phyloP scores from a whole-genome alignment of 2,888 invertebrate species.

The Drosophila parthenogenetica region DNA sequence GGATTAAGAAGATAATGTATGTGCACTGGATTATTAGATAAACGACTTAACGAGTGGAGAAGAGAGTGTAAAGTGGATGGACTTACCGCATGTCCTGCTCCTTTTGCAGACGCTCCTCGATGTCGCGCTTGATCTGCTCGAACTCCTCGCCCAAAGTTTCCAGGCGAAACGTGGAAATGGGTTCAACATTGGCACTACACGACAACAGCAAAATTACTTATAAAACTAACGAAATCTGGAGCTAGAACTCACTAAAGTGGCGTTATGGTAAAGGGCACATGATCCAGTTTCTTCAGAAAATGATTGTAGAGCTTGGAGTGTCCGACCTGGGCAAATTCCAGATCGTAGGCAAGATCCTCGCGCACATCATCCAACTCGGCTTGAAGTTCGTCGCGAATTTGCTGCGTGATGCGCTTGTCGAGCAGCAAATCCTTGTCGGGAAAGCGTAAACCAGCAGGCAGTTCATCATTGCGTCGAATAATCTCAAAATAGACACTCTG shows the following conservation, averaged over 20 bases:
- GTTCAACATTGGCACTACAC: constrained; percentile 68
- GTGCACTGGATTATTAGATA: too few relatives aligned
- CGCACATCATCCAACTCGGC: constrained; percentile 88
- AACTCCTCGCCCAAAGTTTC: constrained; percentile 87
- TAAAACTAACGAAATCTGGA: not conserved
- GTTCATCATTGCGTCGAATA: constrained; percentile 86
- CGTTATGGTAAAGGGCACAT: constrained; percentile 87
- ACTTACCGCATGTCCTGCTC: constrained; percentile 84
- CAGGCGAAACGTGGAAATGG: constrained; percentile 88
- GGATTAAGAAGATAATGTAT: not conserved
- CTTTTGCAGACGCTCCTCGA: constrained; percentile 87
- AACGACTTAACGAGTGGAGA: too few relatives aligned
- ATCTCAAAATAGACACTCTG: constrained; percentile 87
- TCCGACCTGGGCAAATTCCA: constrained; percentile 89
- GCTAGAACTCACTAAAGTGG: constrained; percentile 86
- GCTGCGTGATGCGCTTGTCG: constrained; percentile 88
- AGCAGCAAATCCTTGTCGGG: constrained; percentile 88
- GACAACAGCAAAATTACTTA: not conserved
- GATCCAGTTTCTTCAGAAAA: constrained; percentile 89
- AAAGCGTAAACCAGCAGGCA: constrained; percentile 88
- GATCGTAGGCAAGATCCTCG: constrained; percentile 89
- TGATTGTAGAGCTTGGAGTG: constrained; percentile 88
- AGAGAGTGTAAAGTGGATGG: too few relatives aligned
- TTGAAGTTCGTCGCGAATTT: constrained; percentile 87
- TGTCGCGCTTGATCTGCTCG: constrained; percentile 86